phyloP scores from a whole-genome alignment of 2,797 vertebrate genomes.

The Sebastolobus alascanus region DNA sequence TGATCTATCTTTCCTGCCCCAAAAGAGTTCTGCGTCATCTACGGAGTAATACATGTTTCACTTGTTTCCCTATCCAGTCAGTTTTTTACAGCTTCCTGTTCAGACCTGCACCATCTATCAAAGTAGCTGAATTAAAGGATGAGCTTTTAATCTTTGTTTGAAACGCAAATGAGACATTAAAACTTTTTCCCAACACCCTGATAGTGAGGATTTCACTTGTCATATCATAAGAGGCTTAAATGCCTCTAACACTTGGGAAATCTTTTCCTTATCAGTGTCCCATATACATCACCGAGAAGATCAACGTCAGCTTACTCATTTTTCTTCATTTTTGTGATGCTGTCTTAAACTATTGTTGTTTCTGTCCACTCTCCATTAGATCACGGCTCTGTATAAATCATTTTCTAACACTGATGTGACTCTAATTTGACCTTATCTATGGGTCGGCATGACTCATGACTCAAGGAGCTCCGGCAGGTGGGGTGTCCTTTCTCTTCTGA shows the following conservation, averaged over 20 bases:
- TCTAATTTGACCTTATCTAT: conserved; percentile 25
- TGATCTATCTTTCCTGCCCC: accelerated
- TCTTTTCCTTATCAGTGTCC: conserved; percentile 26
- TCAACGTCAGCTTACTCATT: not conserved
- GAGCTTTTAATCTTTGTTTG: not conserved
- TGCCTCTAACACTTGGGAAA: conserved; percentile 6
- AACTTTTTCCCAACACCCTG: conserved; percentile 3
- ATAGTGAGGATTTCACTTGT: not conserved
- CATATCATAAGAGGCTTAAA: conserved; percentile 8
- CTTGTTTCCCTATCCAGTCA: not conserved
- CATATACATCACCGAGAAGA: not conserved
- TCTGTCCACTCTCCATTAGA: not conserved
- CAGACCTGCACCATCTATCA: not conserved
- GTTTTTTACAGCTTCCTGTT: not conserved
- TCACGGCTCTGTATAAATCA: conserved; percentile 7
- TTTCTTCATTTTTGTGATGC: not conserved
- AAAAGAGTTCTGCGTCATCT: not conserved
- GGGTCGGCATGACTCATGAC: conserved; percentile 48
- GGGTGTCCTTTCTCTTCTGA: conserved; percentile 53
- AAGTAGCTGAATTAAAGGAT: not conserved
- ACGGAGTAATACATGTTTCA: not conserved
- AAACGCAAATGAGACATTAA: not conserved
- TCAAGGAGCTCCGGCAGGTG: conserved; percentile 40
- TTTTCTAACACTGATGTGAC: conserved; percentile 11
- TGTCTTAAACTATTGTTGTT: not conserved